Evolutionary conservation across 2,113 vertebrate genomes (phyloP).

Genomic region (Aphyosemion australe): DNA sequence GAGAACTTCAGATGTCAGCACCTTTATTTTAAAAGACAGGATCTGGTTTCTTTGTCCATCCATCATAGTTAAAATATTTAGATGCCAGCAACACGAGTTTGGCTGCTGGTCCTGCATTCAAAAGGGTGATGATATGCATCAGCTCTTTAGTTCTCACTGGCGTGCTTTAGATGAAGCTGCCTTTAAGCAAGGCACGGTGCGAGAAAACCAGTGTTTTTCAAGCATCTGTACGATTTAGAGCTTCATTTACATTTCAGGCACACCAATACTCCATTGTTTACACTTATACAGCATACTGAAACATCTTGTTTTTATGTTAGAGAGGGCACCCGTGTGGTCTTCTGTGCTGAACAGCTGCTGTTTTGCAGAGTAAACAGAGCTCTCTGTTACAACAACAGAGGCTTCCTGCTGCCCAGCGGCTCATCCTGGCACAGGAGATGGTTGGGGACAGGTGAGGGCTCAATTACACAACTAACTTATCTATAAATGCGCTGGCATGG

Average conservation of each 20-base stretch:
- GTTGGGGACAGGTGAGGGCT: constrained; percentile 62
- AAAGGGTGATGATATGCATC: constrained; percentile 45
- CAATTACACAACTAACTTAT: constrained; percentile 38
- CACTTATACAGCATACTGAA: neutral
- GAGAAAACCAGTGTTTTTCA: neutral
- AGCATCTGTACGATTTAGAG: neutral
- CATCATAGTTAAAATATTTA: constrained; percentile 42
- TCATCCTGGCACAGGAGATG: constrained; percentile 45
- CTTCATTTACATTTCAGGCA: neutral
- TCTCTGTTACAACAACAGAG: constrained; percentile 36
- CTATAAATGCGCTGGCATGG: constrained; percentile 13
- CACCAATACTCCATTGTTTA: neutral
- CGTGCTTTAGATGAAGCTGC: constrained; percentile 43
- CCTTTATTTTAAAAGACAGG: constrained; percentile 58
- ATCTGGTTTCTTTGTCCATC: constrained; percentile 41
- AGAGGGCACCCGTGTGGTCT: constrained; percentile 26
- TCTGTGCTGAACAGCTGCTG: constrained; percentile 63
- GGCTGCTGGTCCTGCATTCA: constrained; percentile 36
- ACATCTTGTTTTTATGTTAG: constrained; percentile 22
- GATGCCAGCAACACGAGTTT: constrained; percentile 44
- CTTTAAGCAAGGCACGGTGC: constrained; percentile 17
- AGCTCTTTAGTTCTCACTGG: constrained; percentile 41
- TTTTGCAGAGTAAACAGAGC: constrained; percentile 57
- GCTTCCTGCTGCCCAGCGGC: constrained; percentile 36
- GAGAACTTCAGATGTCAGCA: constrained; percentile 28